Conservation (phyloP, 2,113 vertebrate genomes). For the Mystacornis crossleyi region DNA sequence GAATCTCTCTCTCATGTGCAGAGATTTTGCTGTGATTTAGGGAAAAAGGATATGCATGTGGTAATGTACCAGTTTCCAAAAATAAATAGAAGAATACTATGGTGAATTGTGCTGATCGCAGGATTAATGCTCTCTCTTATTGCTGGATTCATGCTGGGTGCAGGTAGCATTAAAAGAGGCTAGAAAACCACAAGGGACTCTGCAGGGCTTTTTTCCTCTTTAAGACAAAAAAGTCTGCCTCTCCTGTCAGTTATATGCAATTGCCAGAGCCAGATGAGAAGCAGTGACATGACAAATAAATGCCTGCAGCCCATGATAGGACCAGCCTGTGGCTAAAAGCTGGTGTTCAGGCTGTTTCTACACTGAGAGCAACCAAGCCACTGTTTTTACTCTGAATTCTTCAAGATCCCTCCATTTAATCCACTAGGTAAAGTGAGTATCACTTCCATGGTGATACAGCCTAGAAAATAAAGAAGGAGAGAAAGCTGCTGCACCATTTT, state of each 20-base stretch:
- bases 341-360: background rate
- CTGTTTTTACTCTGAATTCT: background rate
- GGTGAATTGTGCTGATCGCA: background rate
- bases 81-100: background rate
- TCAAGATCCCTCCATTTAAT: background rate
- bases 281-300: background rate
- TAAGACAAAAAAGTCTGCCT: background rate
- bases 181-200: background rate
- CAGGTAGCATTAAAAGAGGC: background rate
- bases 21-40: background rate
- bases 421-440: background rate
- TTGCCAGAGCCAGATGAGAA: background rate
- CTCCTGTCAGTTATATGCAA: background rate
- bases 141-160: background rate
- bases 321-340: background rate
- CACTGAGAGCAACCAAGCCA: background rate
- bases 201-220: background rate
- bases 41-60: background rate
- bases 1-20: background rate
- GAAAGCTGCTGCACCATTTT: background rate
- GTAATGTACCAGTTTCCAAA: background rate
- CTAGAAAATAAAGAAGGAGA: background rate
- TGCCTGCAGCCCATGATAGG: background rate
- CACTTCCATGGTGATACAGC: rapidly evolving
- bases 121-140: background rate